A percentile compares a stretch with the other conserved stretches of the same genome.
These are phyloP conservation scores for Adrianichthys oophorus DNA, from an alignment of 2,797 vertebrate genomes.

Conservation along the genomic window DNA sequence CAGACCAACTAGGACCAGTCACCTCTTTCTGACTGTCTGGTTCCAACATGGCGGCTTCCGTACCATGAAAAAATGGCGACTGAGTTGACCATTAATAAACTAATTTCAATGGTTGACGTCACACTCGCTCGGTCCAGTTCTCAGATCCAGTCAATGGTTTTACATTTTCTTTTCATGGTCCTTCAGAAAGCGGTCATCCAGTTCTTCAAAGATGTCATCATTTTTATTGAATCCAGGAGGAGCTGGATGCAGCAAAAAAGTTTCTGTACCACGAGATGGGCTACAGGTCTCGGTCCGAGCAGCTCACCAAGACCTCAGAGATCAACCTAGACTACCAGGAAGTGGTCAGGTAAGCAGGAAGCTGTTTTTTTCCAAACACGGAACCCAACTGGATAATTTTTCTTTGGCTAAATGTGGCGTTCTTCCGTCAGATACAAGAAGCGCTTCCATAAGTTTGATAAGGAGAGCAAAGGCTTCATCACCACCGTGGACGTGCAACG, in stretches of 20 bases:
- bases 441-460: slow-evolving; percentile 95
- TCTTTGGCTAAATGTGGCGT: neutral
- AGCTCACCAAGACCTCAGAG: slow-evolving; percentile 87
- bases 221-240: slow-evolving; percentile 72
- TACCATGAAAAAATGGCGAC: no score
- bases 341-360: slow-evolving; percentile 80
- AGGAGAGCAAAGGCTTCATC: slow-evolving; percentile 95
- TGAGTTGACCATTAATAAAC: no score
- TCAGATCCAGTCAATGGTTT: no score
- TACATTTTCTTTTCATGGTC: no score
- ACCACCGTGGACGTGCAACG: slow-evolving; percentile 92
- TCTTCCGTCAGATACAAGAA: slow-evolving; percentile 86
- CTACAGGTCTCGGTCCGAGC: slow-evolving; percentile 93
- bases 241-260: slow-evolving; percentile 85
- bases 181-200: no score
- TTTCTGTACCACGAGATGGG: slow-evolving; percentile 97
- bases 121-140: no score
- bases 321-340: slow-evolving; percentile 86
- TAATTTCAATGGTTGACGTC: no score
- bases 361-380: neutral
- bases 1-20: no score
- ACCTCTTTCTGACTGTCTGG: no score
- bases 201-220: no score
- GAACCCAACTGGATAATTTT: no score
- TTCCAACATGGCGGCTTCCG: no score